These are phyloP conservation scores for Orientallactaga bullata DNA, from an alignment of 2,113 vertebrate genomes.

Conservation along the genomic window DNA sequence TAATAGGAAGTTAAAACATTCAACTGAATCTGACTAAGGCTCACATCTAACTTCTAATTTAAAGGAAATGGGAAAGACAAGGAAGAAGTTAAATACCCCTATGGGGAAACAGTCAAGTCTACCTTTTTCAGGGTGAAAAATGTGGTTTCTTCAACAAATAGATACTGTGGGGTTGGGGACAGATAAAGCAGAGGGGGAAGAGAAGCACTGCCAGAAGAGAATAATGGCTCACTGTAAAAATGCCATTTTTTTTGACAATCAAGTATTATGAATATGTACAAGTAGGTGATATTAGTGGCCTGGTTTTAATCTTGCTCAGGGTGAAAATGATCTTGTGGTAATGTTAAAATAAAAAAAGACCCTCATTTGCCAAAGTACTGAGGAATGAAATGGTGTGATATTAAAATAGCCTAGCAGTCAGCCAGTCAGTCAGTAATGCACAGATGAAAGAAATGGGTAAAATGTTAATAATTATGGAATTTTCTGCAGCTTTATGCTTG, in stretches of 20 bases:
- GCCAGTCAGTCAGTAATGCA: neutral
- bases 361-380: conserved; percentile 4
- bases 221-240: neutral
- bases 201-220: neutral
- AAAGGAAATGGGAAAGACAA: conserved; percentile 50
- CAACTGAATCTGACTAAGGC: conserved; percentile 39
- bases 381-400: neutral
- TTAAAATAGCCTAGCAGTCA: conserved; percentile 23
- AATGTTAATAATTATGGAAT: neutral
- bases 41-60: conserved; percentile 62
- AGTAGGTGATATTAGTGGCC: neutral
- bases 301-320: neutral
- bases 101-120: neutral
- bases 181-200: neutral
- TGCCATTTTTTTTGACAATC: neutral
- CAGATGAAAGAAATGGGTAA: neutral
- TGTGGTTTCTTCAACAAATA: conserved; percentile 50
- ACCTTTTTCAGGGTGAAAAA: neutral
- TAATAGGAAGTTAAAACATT: conserved; percentile 49
- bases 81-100: conserved; percentile 28
- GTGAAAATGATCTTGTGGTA: neutral
- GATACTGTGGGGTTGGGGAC: neutral
- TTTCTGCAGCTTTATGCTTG: neutral
- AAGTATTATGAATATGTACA: neutral
- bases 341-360: neutral